Conservation (phyloP, 2,797 vertebrate species). For the Kryptopterus vitreolus region DNA sequence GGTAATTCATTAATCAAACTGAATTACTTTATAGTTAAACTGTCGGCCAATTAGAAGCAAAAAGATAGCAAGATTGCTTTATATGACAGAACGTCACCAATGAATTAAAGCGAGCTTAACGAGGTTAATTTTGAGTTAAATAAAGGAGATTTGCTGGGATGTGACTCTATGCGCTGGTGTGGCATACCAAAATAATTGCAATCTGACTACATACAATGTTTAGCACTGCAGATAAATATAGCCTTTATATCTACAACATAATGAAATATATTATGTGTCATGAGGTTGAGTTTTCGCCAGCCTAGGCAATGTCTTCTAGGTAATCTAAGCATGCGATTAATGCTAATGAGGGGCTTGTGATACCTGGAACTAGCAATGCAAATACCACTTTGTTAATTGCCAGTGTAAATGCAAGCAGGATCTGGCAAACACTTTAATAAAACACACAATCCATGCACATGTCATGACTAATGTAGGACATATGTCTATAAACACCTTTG, state of each 20-base stretch:
- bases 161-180: neutral
- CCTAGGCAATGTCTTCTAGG: neutral
- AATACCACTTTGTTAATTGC: neutral
- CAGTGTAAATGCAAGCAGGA: neutral
- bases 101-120: neutral
- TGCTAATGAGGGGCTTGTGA: constrained; percentile 9
- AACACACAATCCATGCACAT: neutral
- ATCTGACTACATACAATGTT: too few relatives aligned
- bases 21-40: neutral
- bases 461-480: neutral
- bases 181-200: too few relatives aligned
- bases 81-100: neutral
- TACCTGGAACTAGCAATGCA: neutral
- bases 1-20: constrained; percentile 2
- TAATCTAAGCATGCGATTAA: constrained; percentile 6
- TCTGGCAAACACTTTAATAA: neutral
- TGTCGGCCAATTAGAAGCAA: neutral
- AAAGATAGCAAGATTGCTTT: neutral
- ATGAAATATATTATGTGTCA: neutral
- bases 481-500: neutral
- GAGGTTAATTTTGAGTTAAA: neutral
- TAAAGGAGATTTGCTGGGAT: neutral
- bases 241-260: too few relatives aligned
- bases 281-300: neutral
- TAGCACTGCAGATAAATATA: too few relatives aligned